Evolutionary conservation across 2,113 vertebrate genomes (phyloP).

Genomic region (Scytalopus superciliaris): DNA sequence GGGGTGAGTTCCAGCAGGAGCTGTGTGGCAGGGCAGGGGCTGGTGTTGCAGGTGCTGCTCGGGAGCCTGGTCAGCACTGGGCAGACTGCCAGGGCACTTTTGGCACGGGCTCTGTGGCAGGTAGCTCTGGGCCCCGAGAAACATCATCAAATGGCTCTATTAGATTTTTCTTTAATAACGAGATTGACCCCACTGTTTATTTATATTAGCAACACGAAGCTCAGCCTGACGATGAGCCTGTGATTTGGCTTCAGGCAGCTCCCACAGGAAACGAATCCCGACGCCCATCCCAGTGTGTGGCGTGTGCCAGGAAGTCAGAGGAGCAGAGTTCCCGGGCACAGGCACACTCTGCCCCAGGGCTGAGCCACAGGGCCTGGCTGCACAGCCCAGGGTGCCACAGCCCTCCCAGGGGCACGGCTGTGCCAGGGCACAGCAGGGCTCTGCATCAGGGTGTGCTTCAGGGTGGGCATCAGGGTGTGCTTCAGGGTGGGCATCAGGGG

Average conservation of each 20-base stretch:
- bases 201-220: not conserved
- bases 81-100: not conserved
- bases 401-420: accelerated
- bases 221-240: not conserved
- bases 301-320: not conserved
- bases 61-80: not conserved
- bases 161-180: accelerated
- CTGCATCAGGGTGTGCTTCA: no score
- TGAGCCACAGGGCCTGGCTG: not conserved
- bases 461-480: no score
- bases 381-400: not conserved
- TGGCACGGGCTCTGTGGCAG: not conserved
- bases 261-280: not conserved
- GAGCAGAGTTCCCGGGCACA: not conserved
- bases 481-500: no score
- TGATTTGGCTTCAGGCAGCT: not conserved
- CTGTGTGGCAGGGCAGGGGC: not conserved
- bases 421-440: no score
- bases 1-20: not conserved
- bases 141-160: not conserved
- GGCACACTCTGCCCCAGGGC: not conserved
- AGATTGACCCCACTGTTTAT: not conserved
- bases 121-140: not conserved
- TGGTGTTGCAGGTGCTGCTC: not conserved
- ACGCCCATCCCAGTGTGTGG: not conserved